Evolutionary conservation across 2,888 invertebrate genomes (phyloP), one percentile per base, ranked within the genome.

Genomic region (Caradrina kadenii): DNA sequence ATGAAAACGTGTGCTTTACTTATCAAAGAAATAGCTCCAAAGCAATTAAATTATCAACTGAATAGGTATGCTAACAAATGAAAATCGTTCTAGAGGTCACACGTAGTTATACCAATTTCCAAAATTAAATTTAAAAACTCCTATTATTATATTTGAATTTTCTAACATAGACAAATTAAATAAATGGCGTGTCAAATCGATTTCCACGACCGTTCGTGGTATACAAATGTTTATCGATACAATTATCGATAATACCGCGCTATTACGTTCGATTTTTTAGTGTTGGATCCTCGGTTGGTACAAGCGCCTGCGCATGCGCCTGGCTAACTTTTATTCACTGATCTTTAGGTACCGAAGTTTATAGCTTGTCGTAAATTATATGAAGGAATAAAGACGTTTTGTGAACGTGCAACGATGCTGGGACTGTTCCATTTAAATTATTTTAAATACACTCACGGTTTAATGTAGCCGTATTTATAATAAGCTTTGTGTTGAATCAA

Each of bases 391-490:
- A 94, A 95, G 95, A 94, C 92, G 93, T 95, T 94, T 92, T 92
- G 91, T 94, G 89, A 89, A 89, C 89, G 86, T 80, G 82, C 81
- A 87, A 86, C 88, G 89, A 90, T 87, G 85, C 84, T 86, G 82
- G 87, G 91, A 92, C 91, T 89, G 91, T 94, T 93, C 91, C 92
- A 93, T 94, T 94, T 93, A 92, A 93, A 93, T 93, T 92, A 92
- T 92, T 92, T 93, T 92, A 93, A 89, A 93, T 92, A 91, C 90
- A 87, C 87, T 84, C 88, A 59, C 83, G 81, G 81, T 91, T 92
- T 90, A 89, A 88, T 88, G 81, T 75, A 71, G 81, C 85, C 82
- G 80, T 90, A 88, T 88, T 89, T 88, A 88, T 92, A 93, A 91
- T 93, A 92, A 88, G 89, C 86, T 90, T 88, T 91, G 88, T 91